Evolutionary conservation across 35 echinoderm and acorn worm species (phyloP), one percentile per base, ranked within the genome.

Genomic region (Amphiura filiformis): DNA sequence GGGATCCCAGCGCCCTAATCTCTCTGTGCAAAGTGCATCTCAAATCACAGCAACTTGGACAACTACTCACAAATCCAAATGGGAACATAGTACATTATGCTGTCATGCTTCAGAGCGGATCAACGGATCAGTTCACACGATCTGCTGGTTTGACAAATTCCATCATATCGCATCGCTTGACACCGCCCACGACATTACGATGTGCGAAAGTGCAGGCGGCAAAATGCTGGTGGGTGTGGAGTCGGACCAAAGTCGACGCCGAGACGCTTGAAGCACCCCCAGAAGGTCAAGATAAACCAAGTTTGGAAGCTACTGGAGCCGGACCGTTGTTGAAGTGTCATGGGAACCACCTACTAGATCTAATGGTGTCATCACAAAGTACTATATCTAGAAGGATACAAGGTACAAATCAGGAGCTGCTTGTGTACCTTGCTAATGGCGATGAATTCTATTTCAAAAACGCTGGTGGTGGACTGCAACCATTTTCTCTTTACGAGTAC

Each of bases 191-290:
- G 33, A 56, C 34, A n/a, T 34, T 99, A 99, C 35, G 90, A 99
- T 78, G 39, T 99, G 44, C n/a, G n/a, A 56, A 93, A 82, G 96
- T 99, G 32, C 89, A 92, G 76, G 96, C 81, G 0, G n/a, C 95
- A 93, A 78, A 92, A 65, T 82, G 75, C 86, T 37, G 90, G 90
- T 26, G 96, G 96, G 32, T 99, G 96, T 88, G 96, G 96, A 14
- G 90, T 90, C 0, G 96, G 96, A n/a, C 96, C 93, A 84, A 99
- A 94, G 79, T 80, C 23, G 92, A 92, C 84, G 96, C 89, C n/a
- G 23, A 38, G 36, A 99, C 96, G 35, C 86, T 90, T 65, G 88
- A 94, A 87, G 93, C 92, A 39, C 77, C 86, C n/a, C 96, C 96
- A 84, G 86, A 95, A 79, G 87, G 80, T 18, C 96, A 99, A 65